phyloP scores from a whole-genome alignment of 2,113 vertebrate species.

The Laticauda laticaudata region DNA sequence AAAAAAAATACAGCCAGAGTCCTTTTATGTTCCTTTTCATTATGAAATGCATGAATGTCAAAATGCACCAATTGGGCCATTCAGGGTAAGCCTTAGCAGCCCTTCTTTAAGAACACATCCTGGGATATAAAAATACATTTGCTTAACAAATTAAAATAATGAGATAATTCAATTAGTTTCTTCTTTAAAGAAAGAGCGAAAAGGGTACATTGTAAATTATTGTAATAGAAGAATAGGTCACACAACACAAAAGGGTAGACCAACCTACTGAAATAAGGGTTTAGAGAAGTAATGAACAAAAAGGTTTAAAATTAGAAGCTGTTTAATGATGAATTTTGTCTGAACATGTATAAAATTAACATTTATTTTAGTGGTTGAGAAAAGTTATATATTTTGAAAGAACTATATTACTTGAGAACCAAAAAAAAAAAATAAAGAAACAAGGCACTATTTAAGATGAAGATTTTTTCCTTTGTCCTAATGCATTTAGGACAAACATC shows the following conservation, averaged over 20 bases:
- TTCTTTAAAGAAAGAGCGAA: slow-evolving; percentile 76
- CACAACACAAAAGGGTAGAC: slow-evolving; percentile 85
- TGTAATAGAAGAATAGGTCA: slow-evolving; percentile 88
- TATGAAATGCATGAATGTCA: slow-evolving; percentile 96
- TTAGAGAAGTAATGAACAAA: slow-evolving; percentile 81
- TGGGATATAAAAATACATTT: slow-evolving; percentile 98
- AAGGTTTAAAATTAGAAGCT: slow-evolving; percentile 78
- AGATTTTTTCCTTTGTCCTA: slow-evolving; percentile 53
- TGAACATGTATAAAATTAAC: slow-evolving; percentile 70
- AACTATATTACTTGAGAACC: slow-evolving; percentile 73
- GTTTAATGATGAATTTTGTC: slow-evolving; percentile 79
- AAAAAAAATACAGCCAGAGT: slow-evolving; percentile 89
- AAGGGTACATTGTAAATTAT: slow-evolving; percentile 92
- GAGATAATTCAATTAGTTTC: slow-evolving; percentile 99
- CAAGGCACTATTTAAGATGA: slow-evolving; percentile 58
- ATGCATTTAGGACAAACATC: slow-evolving; percentile 64
- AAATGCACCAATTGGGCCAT: slow-evolving; percentile 94
- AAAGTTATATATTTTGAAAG: slow-evolving; percentile 64
- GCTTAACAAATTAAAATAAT: slow-evolving; percentile 98
- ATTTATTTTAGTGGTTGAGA: slow-evolving; percentile 57
- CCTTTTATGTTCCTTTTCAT: slow-evolving; percentile 87
- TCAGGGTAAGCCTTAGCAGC: slow-evolving; percentile 92
- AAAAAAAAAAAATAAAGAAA: slow-evolving; percentile 22
- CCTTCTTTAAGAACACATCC: slow-evolving; percentile 91
- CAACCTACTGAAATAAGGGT: slow-evolving; percentile 89